Evolutionary conservation across 2,797 vertebrate genomes (phyloP), one percentile per base, ranked within the genome.

Genomic region (Tolypeutes matacus): DNA sequence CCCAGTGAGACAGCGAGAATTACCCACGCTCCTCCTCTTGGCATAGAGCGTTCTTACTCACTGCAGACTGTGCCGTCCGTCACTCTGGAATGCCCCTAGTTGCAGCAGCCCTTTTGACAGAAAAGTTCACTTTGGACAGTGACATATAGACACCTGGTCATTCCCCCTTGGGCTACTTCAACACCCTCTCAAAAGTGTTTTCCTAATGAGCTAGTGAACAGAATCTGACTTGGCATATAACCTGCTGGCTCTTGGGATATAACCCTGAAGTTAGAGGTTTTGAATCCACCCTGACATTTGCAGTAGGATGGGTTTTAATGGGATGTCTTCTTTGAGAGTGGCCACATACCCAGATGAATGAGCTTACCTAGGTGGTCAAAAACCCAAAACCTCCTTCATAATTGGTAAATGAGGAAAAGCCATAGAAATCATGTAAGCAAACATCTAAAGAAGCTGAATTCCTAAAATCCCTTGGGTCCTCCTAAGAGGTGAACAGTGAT

Each of bases 251-350:
- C 67, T 36, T 85, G 20, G 82, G 18, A 53, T 65, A 58, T 39
- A 94, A 83, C 29, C 46, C n/a, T 49, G 53, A 92, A 58, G 10
- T 76, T 76, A 80, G 34, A 42, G 62, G 29, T 81, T 89, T 65
- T 92, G 25, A 90, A 87, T 67, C 20, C n/a, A 82, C 56, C 15
- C 53, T 46, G n/a, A 49, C 67, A 62, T 39, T 62, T 72, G 20
- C 5, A 42, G 12, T 53, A 89, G 21, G 6, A 65, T 21, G 17
- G 4, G 60, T 21, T 91, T 91, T 82, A 86, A 46, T 64, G 84
- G 64, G 46, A 23, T 86, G 12, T 27, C 36, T 88, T 73, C 51
- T 75, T 95, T 88, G 53, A 96, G 95, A 76, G 7, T 39, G 67
- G 15, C 49, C 15, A 34, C 49, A 56, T 82, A 21, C 2, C 70